Base-by-base conservation (phyloP, 2,113 vertebrate genomes). In the Antigone vipio region DNA sequence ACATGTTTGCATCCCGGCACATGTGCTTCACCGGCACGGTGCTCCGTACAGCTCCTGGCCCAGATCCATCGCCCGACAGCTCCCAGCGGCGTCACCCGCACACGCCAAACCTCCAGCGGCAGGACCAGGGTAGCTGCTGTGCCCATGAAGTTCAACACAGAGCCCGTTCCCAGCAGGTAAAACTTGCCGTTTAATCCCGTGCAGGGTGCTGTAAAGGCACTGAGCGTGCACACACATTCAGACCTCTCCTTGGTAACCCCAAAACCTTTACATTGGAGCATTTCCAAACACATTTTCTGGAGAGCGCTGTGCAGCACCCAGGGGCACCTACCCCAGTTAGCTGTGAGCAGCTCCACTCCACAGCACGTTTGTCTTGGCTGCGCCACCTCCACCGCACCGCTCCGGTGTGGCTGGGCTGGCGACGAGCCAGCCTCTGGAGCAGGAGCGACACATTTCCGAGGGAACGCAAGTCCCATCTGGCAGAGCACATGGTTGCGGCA, bases 1-100 rank as follows among this genome's bases (percentile, higher is more conserved):
- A 84, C 90, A 93, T 93, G 90, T 94, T 94, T 95, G 93, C 95
- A 88, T 58, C 58, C 90, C 24, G 10, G 93, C 95, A 94, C 93
- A 93, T 93, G 95, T 85, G 94, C 82, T 68, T 83, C 92, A 93
- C 88, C 59, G 12, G 60, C 32, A 5, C 68, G 4, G 82, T 64
- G 96, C 91, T 96, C 91, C n/a, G 12, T 42, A 0, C 92, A 69
- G 92, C 90, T 94, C 94, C 92, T 95, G 92, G 96, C 91, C 67
- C 47, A 1, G 29, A 26, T 88, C 96, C 92, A 93, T 53, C 59
- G 0, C 92, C 92, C 75, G 2, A 79, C 79, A 88, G 71, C 76
- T 93, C 92, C 96, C 82, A 42, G 64, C 14, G 3, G 85, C 85
- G 23, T 17, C 88, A 23, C 83, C 92, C 47, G 5, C 59, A 20